Evolutionary conservation across 2,888 invertebrate genomes (phyloP).

Genomic region (Rhagonycha fulva): DNA sequence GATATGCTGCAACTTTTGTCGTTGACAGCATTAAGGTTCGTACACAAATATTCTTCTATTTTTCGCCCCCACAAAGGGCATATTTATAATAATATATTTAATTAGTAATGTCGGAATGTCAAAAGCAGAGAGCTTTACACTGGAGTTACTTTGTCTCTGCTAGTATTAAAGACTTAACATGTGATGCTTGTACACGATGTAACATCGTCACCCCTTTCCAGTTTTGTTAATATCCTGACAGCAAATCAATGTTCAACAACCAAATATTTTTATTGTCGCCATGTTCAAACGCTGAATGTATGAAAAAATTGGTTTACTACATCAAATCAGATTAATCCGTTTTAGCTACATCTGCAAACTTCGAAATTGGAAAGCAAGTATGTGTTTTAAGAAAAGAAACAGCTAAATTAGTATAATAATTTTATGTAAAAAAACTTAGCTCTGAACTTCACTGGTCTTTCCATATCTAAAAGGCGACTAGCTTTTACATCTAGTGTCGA

Average conservation of each 20-base stretch:
- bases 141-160: constrained; percentile 52
- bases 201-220: constrained; percentile 15
- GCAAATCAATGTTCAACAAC: constrained; percentile 1
- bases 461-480: too few relatives aligned
- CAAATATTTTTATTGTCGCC: neutral
- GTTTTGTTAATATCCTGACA: constrained; percentile 7
- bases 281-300: neutral
- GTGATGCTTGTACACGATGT: constrained; percentile 37
- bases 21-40: constrained; percentile 19
- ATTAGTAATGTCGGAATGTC: constrained; percentile 52
- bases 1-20: constrained; percentile 18
- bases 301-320: neutral
- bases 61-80: constrained; percentile 46
- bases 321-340: neutral
- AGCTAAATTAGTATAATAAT: too few relatives aligned
- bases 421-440: too few relatives aligned
- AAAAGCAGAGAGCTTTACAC: constrained; percentile 53
- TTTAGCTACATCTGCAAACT: neutral
- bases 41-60: constrained; percentile 50
- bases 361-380: too few relatives aligned
- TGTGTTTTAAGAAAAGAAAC: too few relatives aligned
- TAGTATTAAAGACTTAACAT: constrained; percentile 41
- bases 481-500: too few relatives aligned
- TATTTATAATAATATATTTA: constrained; percentile 55
- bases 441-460: too few relatives aligned